Evolutionary conservation across 2,888 invertebrate species (phyloP).

Genomic region (Dryomyza anilis): DNA sequence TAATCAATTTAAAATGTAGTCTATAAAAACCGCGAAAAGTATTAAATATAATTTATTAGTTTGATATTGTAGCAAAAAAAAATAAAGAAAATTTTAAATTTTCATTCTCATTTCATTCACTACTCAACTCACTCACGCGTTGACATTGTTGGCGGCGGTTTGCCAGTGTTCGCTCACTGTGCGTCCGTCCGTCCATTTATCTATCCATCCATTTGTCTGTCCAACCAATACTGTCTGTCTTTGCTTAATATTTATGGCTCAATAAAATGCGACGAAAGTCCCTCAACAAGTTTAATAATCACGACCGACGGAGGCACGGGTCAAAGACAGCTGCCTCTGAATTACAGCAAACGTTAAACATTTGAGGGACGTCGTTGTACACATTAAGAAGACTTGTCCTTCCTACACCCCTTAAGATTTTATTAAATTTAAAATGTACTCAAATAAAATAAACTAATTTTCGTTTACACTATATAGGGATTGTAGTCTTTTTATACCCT

Average conservation of each 20-base stretch:
- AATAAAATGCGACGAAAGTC: conserved; percentile 22
- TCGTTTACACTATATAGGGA: neutral
- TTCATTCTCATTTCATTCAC: too few species aligned
- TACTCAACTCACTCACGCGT: neutral
- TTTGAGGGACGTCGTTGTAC: conserved; percentile 17
- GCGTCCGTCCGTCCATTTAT: neutral
- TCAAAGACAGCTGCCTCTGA: conserved; percentile 27
- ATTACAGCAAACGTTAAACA: neutral
- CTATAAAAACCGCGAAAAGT: conserved; percentile 19
- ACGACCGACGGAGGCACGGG: conserved; percentile 29
- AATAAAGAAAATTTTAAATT: too few species aligned
- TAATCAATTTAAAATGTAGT: too few species aligned
- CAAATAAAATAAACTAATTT: neutral
- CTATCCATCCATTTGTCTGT: neutral
- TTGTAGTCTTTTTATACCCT: too few species aligned
- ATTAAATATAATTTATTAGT: conserved; percentile 48
- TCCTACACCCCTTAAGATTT: too few species aligned
- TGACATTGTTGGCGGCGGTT: neutral
- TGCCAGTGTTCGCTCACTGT: neutral
- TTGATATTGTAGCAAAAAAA: conserved; percentile 40
- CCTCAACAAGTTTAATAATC: conserved; percentile 33
- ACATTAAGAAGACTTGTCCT: too few species aligned
- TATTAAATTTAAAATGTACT: too few species aligned
- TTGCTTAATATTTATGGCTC: neutral
- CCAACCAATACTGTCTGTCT: neutral